These are phyloP conservation scores for Druon quercuslanigerum DNA, from an alignment of 1,140 invertebrate species.

Conservation along the genomic window DNA sequence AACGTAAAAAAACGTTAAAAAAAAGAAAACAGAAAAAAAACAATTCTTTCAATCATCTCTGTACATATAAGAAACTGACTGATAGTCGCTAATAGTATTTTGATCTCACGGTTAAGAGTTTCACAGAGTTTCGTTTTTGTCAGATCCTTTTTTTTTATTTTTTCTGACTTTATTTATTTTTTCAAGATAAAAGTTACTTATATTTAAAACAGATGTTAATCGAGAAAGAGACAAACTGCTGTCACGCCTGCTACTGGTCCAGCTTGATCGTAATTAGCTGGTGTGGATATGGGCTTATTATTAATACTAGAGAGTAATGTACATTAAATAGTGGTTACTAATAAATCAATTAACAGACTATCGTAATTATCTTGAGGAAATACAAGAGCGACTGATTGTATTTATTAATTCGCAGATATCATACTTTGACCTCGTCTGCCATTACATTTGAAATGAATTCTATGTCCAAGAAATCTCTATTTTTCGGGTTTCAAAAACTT, in stretches of 20 bases:
- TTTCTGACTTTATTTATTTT: background rate
- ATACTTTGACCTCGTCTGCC: conserved; percentile 18
- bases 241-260: conserved; percentile 49
- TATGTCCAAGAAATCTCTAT: conserved; percentile 29
- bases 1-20: conserved; percentile 13
- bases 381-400: conserved; percentile 52
- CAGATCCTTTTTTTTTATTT: conserved; percentile 9
- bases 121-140: background rate
- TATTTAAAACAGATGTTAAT: conserved; percentile 29
- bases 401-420: background rate
- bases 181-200: conserved; percentile 11
- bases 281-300: conserved; percentile 63
- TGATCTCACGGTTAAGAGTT: conserved; percentile 30
- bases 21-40: background rate
- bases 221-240: conserved; percentile 49
- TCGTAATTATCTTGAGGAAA: conserved; percentile 55
- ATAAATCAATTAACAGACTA: conserved; percentile 57
- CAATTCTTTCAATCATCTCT: conserved; percentile 20
- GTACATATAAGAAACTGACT: conserved; percentile 29
- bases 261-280: conserved; percentile 48
- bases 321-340: conserved; percentile 60
- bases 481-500: conserved; percentile 26
- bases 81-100: conserved; percentile 24
- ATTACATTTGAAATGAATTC: conserved; percentile 27
- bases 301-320: conserved; percentile 61